A percentile compares a stretch with the other conserved stretches of the same genome.
Conservation (phyloP, 2,113 vertebrate species). For the Leiothrix lutea region DNA sequence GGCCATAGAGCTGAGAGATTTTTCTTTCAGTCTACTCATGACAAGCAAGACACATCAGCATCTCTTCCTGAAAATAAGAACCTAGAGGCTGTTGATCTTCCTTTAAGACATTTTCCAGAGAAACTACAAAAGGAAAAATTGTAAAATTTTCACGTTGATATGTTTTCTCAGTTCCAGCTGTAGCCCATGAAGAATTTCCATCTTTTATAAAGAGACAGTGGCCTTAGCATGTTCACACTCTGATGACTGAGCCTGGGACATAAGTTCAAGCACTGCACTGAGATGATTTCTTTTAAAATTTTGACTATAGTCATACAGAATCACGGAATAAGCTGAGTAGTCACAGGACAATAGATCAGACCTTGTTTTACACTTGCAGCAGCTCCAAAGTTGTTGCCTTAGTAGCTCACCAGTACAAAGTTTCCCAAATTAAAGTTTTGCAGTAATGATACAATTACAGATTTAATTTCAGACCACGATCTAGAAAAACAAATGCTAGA, state of each 20-base stretch:
- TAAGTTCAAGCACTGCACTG: neutral
- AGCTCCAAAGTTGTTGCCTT: neutral
- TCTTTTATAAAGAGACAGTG: neutral
- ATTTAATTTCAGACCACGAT: neutral
- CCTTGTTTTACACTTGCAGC: neutral
- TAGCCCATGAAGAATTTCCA: neutral
- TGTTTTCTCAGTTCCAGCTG: neutral
- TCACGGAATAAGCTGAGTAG: neutral
- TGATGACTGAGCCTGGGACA: neutral
- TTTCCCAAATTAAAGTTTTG: neutral
- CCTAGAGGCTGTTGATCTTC: neutral
- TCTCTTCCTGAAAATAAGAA: neutral
- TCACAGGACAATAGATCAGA: neutral
- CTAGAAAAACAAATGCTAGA: neutral
- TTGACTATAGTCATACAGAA: neutral
- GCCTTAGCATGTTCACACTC: neutral
- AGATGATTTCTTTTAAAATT: neutral
- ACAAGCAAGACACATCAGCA: neutral
- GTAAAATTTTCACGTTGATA: neutral
- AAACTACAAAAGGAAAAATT: neutral
- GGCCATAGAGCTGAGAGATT: neutral
- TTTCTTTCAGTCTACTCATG: neutral
- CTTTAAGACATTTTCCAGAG: neutral
- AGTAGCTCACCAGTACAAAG: neutral
- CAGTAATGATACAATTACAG: neutral